phyloP scores from a whole-genome alignment of 2,888 invertebrate species.

The Tetragonula carbonaria region DNA sequence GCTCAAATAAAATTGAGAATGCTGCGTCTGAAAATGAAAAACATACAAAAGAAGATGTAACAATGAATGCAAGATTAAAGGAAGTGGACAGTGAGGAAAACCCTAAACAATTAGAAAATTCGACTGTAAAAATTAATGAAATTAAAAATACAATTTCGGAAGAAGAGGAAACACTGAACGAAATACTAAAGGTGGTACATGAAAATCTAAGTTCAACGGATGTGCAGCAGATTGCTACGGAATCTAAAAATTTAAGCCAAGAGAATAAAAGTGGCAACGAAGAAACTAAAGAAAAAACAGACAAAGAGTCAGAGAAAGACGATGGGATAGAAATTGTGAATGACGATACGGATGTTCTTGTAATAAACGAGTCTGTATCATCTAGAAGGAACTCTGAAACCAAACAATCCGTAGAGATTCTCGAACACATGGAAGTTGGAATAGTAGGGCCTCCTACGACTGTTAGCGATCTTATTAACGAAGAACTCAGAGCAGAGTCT shows the following conservation, averaged over 20 bases:
- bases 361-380: slow-evolving; percentile 30
- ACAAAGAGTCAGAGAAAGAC: slow-evolving; percentile 29
- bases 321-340: slow-evolving; percentile 10
- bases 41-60: slow-evolving; percentile 6
- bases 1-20: slow-evolving; percentile 16
- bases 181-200: slow-evolving; percentile 60
- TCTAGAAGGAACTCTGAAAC: slow-evolving; percentile 45
- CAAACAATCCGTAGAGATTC: slow-evolving; percentile 32
- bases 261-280: not conserved
- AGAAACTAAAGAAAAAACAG: slow-evolving; percentile 9
- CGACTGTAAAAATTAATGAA: slow-evolving; percentile 27
- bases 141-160: slow-evolving; percentile 18
- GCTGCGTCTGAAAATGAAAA: slow-evolving; percentile 22
- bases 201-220: slow-evolving; percentile 44
- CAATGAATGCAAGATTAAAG: not conserved
- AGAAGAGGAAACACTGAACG: slow-evolving; percentile 47
- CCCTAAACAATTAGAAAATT: slow-evolving; percentile 11
- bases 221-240: not conserved
- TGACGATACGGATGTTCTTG: slow-evolving; percentile 36
- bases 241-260: not conserved
- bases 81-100: slow-evolving; percentile 19
- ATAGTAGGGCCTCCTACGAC: slow-evolving; percentile 80
- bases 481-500: slow-evolving; percentile 76
- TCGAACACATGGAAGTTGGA: slow-evolving; percentile 73
- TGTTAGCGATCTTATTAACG: slow-evolving; percentile 77